Conservation (phyloP, 2,113 vertebrate species). For the Cyprinus carpio region DNA sequence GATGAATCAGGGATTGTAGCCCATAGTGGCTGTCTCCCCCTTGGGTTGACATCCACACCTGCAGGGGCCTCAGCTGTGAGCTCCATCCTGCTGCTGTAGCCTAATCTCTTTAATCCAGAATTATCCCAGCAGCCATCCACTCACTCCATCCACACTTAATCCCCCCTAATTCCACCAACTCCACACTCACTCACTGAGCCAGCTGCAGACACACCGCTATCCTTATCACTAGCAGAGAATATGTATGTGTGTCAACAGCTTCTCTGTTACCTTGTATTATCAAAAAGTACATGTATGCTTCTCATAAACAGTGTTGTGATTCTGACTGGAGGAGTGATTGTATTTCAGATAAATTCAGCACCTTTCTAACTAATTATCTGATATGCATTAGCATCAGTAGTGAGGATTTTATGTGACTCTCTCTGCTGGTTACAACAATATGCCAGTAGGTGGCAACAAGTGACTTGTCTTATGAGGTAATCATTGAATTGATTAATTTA, state of each 20-base stretch:
- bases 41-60: conserved; percentile 56
- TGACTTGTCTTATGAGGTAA: background rate
- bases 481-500: background rate
- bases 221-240: conserved; percentile 67
- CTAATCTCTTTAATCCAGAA: conserved; percentile 81
- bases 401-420: too few relatives aligned
- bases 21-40: conserved; percentile 14
- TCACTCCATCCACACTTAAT: conserved; percentile 81
- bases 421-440: background rate
- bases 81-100: conserved; percentile 68
- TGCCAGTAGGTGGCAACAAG: background rate
- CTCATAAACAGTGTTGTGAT: background rate
- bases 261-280: conserved; percentile 17
- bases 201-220: conserved; percentile 75
- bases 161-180: conserved; percentile 79
- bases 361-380: background rate
- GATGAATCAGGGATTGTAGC: conserved; percentile 46
- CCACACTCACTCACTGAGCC: conserved; percentile 68
- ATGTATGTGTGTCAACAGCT: conserved; percentile 44
- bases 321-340: background rate
- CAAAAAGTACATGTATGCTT: background rate
- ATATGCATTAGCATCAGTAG: background rate
- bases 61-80: conserved; percentile 74
- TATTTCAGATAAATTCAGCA: too few relatives aligned
- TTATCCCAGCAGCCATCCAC: conserved; percentile 78